Conservation (phyloP, 2,113 vertebrate species). For the Rallus limicola region DNA sequence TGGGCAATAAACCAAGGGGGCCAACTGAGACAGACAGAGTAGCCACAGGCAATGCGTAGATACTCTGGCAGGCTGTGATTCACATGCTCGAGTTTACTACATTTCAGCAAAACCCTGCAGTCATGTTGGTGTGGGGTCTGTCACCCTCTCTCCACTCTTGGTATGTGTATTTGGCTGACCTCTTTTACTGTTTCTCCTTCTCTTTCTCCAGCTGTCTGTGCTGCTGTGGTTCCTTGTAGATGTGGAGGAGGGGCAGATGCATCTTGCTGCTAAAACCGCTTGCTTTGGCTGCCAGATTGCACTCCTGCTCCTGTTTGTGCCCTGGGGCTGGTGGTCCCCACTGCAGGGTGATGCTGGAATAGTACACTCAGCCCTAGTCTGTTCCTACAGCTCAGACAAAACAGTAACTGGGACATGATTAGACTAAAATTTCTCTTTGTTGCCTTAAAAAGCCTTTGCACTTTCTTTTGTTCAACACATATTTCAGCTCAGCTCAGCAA, state of each 20-base stretch:
- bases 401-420: background rate
- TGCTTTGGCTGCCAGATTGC: background rate
- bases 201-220: background rate
- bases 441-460: background rate
- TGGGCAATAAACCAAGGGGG: background rate
- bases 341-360: background rate
- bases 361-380: background rate
- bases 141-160: background rate
- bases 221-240: background rate
- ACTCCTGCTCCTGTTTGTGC: background rate
- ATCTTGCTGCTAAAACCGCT: background rate
- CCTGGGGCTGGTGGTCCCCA: background rate
- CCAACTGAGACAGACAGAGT: background rate
- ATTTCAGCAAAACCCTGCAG: background rate
- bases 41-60: background rate
- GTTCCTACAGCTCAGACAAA: background rate
- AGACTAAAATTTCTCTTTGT: background rate
- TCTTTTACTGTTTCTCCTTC: background rate
- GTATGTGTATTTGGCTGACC: rapidly evolving
- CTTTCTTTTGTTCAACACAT: background rate
- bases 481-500: background rate
- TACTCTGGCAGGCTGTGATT: background rate
- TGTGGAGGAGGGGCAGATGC: background rate
- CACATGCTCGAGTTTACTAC: background rate
- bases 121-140: background rate